These are phyloP conservation scores for Episyrphus balteatus DNA, from an alignment of 1,140 invertebrate genomes.

Conservation along the genomic window DNA sequence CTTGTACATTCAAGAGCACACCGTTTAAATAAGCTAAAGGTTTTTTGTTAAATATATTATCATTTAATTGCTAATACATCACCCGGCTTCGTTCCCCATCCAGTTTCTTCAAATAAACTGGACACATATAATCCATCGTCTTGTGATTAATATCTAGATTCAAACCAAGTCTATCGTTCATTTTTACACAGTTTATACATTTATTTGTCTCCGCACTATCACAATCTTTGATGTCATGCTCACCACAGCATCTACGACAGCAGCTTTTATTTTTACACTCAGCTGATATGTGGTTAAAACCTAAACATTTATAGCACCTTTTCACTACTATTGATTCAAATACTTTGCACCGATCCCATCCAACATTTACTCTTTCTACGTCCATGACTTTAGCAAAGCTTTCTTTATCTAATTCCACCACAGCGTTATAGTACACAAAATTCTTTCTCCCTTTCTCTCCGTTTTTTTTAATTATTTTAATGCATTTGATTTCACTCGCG, in stretches of 20 bases:
- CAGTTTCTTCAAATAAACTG: background rate
- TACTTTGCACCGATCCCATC: background rate
- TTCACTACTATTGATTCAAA: background rate
- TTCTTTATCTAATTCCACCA: too few relatives aligned
- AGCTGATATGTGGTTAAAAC: background rate
- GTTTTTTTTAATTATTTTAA: too few relatives aligned
- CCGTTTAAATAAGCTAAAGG: background rate
- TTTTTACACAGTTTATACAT: slow-evolving; percentile 6
- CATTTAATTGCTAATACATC: background rate
- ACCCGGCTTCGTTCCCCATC: background rate
- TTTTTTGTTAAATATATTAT: background rate
- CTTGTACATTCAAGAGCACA: slow-evolving; percentile 2
- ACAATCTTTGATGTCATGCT: slow-evolving; percentile 4
- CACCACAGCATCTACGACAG: slow-evolving; percentile 1
- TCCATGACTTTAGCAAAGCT: too few relatives aligned
- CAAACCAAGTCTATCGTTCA: background rate
- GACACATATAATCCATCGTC: background rate
- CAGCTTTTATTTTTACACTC: background rate
- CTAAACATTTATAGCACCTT: background rate
- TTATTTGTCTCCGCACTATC: background rate
- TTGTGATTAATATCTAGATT: background rate
- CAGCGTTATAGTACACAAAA: too few relatives aligned
- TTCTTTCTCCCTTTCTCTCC: too few relatives aligned
- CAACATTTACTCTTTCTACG: background rate
- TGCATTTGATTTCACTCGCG: too few relatives aligned